Evolutionary conservation across 2,113 vertebrate species (phyloP).

Genomic region (Malurus elegans): DNA sequence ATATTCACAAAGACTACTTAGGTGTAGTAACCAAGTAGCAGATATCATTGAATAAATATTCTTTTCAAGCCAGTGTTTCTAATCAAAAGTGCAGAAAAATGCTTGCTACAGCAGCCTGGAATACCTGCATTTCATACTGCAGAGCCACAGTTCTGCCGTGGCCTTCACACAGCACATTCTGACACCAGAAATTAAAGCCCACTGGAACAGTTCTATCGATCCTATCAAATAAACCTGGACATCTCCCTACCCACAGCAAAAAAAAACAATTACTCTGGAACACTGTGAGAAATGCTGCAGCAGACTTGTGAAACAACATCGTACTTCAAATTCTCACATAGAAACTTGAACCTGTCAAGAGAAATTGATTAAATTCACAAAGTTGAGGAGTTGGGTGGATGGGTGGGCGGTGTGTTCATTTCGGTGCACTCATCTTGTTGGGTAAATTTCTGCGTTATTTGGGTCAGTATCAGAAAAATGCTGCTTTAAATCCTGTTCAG

Average conservation of each 20-base stretch:
- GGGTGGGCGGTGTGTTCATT: not conserved
- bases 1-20: not conserved
- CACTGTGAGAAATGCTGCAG: not conserved
- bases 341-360: not conserved
- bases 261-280: not conserved
- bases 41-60: not conserved
- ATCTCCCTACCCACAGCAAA: not conserved
- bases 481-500: not conserved
- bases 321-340: not conserved
- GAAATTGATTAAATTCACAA: not conserved
- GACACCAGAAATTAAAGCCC: not conserved
- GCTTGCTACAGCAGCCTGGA: not conserved
- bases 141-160: not conserved
- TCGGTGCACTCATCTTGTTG: not conserved
- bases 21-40: not conserved
- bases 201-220: not conserved
- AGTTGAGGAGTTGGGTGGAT: not conserved
- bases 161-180: not conserved
- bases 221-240: not conserved
- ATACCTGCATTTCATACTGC: not conserved
- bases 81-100: not conserved
- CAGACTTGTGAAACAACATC: not conserved
- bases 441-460: not conserved
- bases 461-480: not conserved
- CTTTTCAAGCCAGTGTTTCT: not conserved